Conservation (phyloP, 2,797 vertebrate genomes). For the Macropodus opercularis region DNA sequence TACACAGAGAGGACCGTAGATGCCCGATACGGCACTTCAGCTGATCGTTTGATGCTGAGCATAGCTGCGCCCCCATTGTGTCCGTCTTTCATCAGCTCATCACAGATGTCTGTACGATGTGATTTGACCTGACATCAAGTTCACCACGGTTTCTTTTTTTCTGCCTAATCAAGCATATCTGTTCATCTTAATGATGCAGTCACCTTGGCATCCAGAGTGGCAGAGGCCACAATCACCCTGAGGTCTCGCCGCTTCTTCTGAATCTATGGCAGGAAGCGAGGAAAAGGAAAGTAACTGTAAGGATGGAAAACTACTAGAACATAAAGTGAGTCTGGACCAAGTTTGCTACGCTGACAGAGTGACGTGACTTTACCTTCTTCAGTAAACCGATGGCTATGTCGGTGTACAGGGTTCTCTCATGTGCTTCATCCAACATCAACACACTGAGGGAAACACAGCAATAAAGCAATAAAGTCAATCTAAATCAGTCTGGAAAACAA, state of each 20-base stretch:
- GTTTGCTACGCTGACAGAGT: background rate
- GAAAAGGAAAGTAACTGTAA: background rate
- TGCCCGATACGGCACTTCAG: slow-evolving; percentile 54
- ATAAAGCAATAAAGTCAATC: background rate
- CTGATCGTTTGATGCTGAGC: slow-evolving; percentile 45
- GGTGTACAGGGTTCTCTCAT: slow-evolving; percentile 96
- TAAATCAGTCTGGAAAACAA: background rate
- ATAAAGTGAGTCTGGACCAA: too few relatives aligned
- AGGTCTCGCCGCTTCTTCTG: slow-evolving; percentile 96
- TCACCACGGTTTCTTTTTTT: slow-evolving; percentile 30
- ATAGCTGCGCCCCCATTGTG: slow-evolving; percentile 46
- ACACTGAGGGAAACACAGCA: slow-evolving; percentile 79
- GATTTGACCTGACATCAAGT: slow-evolving; percentile 55
- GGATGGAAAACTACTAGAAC: background rate
- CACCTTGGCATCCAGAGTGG: slow-evolving; percentile 98
- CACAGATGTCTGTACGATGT: slow-evolving; percentile 49
- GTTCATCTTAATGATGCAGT: slow-evolving; percentile 64
- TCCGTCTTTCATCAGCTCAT: slow-evolving; percentile 56
- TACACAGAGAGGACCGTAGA: slow-evolving; percentile 30
- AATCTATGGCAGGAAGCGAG: slow-evolving; percentile 78
- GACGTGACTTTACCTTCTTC: slow-evolving; percentile 87
- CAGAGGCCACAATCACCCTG: slow-evolving; percentile 94
- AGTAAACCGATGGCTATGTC: slow-evolving; percentile 97
- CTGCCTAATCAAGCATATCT: slow-evolving; percentile 53
- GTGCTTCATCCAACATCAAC: slow-evolving; percentile 96